Evolutionary conservation across 2,113 vertebrate genomes (phyloP).

Genomic region (Pelecanoides urinatrix): DNA sequence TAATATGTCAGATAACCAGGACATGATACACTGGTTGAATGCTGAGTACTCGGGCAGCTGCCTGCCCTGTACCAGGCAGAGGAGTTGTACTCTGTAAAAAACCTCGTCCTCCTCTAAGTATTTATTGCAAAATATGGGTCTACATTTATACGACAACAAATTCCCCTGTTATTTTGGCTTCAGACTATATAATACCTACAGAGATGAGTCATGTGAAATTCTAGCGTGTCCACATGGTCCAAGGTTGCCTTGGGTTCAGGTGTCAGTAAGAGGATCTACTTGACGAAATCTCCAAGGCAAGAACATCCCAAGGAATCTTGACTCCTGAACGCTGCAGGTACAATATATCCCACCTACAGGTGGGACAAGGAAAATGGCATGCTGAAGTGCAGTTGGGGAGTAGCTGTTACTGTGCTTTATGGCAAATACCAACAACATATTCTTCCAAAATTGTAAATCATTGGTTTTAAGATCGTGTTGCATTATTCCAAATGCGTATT

Average conservation of each 20-base stretch:
- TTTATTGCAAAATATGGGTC: not conserved
- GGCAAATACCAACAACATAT: not conserved
- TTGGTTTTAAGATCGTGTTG: fast-evolving
- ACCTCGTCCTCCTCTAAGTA: not conserved
- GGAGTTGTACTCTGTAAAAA: not conserved
- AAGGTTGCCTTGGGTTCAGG: slow-evolving; percentile 36
- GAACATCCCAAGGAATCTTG: slow-evolving; percentile 59
- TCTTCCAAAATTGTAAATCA: not conserved
- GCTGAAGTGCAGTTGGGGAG: not conserved
- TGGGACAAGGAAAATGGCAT: not conserved
- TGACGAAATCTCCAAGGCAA: slow-evolving; percentile 53
- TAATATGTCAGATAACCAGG: not conserved
- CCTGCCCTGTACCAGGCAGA: not conserved
- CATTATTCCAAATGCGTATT: not conserved
- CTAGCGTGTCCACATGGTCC: not conserved
- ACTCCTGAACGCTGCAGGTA: not conserved
- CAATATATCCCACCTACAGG: not conserved
- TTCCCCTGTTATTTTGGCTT: slow-evolving; percentile 17
- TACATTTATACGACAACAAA: not conserved
- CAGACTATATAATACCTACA: not conserved
- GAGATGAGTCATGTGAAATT: slow-evolving; percentile 45
- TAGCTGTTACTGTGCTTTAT: not conserved
- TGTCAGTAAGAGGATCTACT: slow-evolving; percentile 59
- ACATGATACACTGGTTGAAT: not conserved
- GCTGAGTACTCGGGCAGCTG: not conserved